Evolutionary conservation across 2,888 invertebrate genomes (phyloP).

Genomic region (Amphipyra berbera): DNA sequence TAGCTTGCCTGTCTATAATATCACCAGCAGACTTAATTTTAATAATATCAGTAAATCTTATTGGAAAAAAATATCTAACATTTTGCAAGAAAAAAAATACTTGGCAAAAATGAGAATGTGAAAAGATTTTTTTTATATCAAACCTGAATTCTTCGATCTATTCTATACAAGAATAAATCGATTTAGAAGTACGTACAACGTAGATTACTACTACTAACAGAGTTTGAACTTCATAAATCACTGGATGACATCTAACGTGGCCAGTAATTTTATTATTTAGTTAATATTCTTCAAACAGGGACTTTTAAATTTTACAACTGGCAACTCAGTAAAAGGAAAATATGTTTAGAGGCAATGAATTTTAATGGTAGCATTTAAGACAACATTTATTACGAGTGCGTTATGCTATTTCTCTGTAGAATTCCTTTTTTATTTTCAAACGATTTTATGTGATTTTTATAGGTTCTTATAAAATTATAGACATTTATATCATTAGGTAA

Average conservation of each 20-base stretch:
- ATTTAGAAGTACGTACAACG: too few species aligned
- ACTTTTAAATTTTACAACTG: conserved; percentile 19
- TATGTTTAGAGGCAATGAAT: conserved; percentile 82
- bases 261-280: background rate
- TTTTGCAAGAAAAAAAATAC: too few species aligned
- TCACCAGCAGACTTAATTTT: too few species aligned
- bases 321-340: conserved; percentile 68
- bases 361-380: conserved; percentile 75
- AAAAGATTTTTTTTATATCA: too few species aligned
- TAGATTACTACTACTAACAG: too few species aligned
- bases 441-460: conserved; percentile 67
- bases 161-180: too few species aligned
- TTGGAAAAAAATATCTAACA: too few species aligned
- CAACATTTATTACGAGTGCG: conserved; percentile 64
- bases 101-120: too few species aligned
- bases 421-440: conserved; percentile 65
- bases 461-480: conserved; percentile 46
- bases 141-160: too few species aligned
- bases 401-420: conserved; percentile 62
- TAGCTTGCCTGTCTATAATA: too few species aligned
- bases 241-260: background rate
- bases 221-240: background rate
- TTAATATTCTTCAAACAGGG: too few species aligned
- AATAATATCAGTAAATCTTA: too few species aligned
- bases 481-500: conserved; percentile 12